These are phyloP conservation scores for Heteromyza rotundicornis DNA, from an alignment of 2,888 invertebrate species.

Conservation along the genomic window DNA sequence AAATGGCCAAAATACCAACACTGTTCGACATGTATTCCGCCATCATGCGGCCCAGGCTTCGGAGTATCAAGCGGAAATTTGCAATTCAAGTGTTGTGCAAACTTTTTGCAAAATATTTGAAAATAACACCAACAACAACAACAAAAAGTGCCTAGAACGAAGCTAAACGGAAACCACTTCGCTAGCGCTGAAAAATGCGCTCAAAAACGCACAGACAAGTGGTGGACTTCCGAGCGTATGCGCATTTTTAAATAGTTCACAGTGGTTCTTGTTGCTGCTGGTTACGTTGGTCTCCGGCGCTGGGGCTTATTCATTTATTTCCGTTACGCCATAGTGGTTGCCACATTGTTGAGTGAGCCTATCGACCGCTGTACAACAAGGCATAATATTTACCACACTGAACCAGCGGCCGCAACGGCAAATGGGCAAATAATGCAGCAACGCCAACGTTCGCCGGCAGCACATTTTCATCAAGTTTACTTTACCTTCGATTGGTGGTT, in stretches of 20 bases:
- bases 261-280: no score
- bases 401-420: not conserved
- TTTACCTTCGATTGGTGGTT: not conserved
- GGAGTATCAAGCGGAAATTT: slow-evolving; percentile 19
- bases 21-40: not conserved
- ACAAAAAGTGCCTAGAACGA: no score
- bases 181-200: not conserved
- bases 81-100: slow-evolving; percentile 23
- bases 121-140: not conserved
- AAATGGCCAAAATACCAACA: no score
- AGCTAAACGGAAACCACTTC: slow-evolving; percentile 11
- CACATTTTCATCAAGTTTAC: no score
- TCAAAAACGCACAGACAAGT: not conserved
- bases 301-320: not conserved
- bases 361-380: not conserved
- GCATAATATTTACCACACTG: not conserved
- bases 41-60: not conserved
- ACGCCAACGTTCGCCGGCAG: not conserved
- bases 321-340: not conserved
- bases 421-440: not conserved
- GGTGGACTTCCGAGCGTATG: not conserved
- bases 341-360: not conserved
- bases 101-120: not conserved
- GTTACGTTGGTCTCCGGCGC: not conserved
- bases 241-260: no score